These are phyloP conservation scores for Vimba vimba DNA, from an alignment of 2,113 vertebrate species.

Conservation along the genomic window DNA sequence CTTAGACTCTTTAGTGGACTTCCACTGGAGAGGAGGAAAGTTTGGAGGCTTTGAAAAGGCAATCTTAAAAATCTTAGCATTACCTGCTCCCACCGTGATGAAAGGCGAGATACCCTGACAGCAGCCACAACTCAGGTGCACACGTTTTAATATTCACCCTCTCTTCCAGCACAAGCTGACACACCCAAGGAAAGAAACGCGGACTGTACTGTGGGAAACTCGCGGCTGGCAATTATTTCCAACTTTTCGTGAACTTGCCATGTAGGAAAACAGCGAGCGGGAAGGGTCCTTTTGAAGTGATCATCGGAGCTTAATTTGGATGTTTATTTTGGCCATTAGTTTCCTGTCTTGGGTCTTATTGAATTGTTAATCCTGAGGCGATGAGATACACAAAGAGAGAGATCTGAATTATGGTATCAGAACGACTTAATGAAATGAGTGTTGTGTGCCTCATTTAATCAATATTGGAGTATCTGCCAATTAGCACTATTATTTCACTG, in stretches of 20 bases:
- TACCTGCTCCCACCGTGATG: constrained; percentile 68
- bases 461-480: constrained; percentile 82
- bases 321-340: constrained; percentile 49
- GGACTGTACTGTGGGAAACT: constrained; percentile 39
- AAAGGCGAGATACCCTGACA: constrained; percentile 70
- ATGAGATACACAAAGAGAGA: constrained; percentile 61
- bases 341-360: constrained; percentile 63
- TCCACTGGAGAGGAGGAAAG: constrained; percentile 66
- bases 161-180: constrained; percentile 64
- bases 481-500: constrained; percentile 78
- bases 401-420: constrained; percentile 71
- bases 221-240: background rate
- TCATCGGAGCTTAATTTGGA: constrained; percentile 37
- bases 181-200: background rate
- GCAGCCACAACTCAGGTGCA: constrained; percentile 66
- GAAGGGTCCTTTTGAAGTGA: constrained; percentile 8
- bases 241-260: constrained; percentile 40
- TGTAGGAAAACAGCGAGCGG: constrained; percentile 10
- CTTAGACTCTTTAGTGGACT: constrained; percentile 76
- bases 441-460: constrained; percentile 78
- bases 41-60: constrained; percentile 74
- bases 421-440: constrained; percentile 73
- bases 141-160: constrained; percentile 71
- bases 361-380: constrained; percentile 71
- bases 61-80: constrained; percentile 69